Conservation (phyloP, 2,113 vertebrate genomes). For the Axis porcinus region DNA sequence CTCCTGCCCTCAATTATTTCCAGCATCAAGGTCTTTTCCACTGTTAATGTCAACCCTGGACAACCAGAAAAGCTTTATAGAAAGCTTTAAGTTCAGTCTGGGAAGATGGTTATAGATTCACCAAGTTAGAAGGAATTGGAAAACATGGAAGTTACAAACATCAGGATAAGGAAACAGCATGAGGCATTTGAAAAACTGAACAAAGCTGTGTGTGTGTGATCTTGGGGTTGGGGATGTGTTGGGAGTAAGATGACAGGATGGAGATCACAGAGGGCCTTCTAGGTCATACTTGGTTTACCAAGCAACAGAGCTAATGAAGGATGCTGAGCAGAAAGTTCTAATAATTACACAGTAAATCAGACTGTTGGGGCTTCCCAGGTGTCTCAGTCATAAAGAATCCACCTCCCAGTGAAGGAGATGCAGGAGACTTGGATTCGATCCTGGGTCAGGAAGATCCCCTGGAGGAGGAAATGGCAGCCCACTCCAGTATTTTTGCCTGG, state of each 20-base stretch:
- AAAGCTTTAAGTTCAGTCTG: background rate
- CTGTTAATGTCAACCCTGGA: background rate
- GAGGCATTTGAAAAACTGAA: background rate
- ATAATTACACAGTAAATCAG: background rate
- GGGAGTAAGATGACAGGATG: background rate
- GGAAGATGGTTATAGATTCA: background rate
- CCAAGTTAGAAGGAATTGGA: background rate
- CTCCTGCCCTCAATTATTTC: background rate
- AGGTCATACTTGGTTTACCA: background rate
- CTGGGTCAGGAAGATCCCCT: background rate
- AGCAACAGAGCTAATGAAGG: background rate
- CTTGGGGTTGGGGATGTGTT: background rate
- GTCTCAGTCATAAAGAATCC: background rate
- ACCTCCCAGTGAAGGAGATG: background rate
- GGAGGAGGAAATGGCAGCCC: background rate
- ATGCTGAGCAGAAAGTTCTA: background rate
- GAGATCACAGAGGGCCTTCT: background rate
- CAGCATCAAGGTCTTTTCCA: background rate
- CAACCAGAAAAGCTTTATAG: background rate
- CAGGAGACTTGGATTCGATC: background rate
- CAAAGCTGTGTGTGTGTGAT: background rate
- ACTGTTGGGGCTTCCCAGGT: background rate
- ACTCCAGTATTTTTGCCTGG: background rate
- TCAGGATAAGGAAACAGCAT: background rate
- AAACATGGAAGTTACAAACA: background rate